Conservation (phyloP, 2,113 vertebrate species). For the Bos javanicus region DNA sequence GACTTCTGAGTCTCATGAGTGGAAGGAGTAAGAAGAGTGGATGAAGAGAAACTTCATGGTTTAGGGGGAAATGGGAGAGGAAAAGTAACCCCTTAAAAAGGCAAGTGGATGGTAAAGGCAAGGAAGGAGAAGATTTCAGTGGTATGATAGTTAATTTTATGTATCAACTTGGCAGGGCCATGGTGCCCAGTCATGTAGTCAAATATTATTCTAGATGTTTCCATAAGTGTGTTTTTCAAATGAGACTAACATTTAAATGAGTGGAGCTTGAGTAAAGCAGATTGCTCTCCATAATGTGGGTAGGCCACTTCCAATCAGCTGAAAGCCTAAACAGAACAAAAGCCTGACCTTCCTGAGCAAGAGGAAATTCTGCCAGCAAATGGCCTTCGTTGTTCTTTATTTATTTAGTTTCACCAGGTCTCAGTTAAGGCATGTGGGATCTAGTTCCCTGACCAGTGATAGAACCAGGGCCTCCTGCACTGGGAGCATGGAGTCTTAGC, state of each 20-base stretch:
- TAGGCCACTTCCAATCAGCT: neutral
- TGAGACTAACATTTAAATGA: neutral
- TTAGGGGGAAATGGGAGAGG: neutral
- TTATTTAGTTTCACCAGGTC: neutral
- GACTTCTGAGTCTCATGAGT: neutral
- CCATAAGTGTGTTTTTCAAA: neutral
- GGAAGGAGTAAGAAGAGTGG: neutral
- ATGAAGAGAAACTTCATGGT: neutral
- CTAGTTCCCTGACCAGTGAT: neutral
- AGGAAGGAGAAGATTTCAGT: neutral
- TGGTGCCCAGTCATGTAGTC: neutral
- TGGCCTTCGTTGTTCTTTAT: neutral
- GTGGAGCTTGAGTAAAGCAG: neutral
- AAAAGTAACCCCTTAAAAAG: neutral
- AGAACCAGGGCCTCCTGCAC: neutral
- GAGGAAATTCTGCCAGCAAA: neutral
- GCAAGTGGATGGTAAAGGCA: neutral
- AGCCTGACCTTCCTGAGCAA: neutral
- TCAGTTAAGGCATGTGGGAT: neutral
- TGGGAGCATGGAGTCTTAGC: neutral
- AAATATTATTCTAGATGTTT: neutral
- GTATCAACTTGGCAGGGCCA: neutral
- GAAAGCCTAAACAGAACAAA: neutral
- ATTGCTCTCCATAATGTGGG: neutral
- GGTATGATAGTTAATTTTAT: neutral